Evolutionary conservation across 1,140 invertebrate species (phyloP).

Genomic region (Whitmania pigra): DNA sequence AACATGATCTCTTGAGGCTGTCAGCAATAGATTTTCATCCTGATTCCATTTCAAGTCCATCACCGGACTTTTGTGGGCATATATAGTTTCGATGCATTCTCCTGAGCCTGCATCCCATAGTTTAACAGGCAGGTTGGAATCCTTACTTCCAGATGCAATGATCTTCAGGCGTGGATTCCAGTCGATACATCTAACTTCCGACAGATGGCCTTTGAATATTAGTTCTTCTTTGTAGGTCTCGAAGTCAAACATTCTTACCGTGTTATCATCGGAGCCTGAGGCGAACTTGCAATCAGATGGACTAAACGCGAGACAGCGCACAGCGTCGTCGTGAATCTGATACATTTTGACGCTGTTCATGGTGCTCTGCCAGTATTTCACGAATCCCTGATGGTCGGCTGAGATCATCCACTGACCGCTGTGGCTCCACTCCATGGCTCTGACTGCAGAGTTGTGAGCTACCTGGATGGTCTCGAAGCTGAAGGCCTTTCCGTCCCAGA

Average conservation of each 20-base stretch:
- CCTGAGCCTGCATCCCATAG: conserved; percentile 96
- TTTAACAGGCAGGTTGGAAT: conserved; percentile 98
- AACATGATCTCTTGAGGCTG: conserved; percentile 89
- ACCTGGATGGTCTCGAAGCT: conserved; percentile 90
- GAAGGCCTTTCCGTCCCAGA: conserved; percentile 98
- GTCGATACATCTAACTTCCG: conserved; percentile 97
- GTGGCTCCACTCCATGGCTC: conserved; percentile 98
- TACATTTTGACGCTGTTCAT: conserved; percentile 99
- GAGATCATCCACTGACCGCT: conserved; percentile 99
- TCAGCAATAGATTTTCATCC: conserved; percentile 98
- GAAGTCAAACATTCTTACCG: conserved; percentile 95
- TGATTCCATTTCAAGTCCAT: conserved; percentile 98
- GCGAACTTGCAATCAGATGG: conserved; percentile 88
- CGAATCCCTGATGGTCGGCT: conserved; percentile 90
- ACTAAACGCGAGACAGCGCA: conserved; percentile 47
- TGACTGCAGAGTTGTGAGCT: conserved; percentile 92
- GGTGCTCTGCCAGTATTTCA: conserved; percentile 99
- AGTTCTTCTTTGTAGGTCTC: conserved; percentile 86
- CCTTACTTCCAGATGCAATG: conserved; percentile 96
- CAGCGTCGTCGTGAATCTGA: conserved; percentile 98
- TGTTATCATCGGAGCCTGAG: conserved; percentile 96
- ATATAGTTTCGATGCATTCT: conserved; percentile 58
- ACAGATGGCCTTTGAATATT: conserved; percentile 87
- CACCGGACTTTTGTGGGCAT: conserved; percentile 98
- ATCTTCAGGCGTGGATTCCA: conserved; percentile 97